phyloP scores from a whole-genome alignment of 2,888 invertebrate genomes.

The Bellardia pandia region DNA sequence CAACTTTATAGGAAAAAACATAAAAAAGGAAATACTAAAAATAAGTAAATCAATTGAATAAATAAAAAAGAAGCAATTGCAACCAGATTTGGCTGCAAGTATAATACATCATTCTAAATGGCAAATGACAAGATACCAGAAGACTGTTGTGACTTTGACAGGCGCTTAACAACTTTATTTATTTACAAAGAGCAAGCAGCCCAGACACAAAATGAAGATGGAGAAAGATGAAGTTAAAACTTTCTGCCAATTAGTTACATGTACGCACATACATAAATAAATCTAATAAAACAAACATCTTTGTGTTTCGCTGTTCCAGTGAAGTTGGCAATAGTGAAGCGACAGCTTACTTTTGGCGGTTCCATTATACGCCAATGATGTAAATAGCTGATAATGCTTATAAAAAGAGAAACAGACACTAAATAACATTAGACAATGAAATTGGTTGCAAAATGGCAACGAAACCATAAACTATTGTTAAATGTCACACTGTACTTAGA shows the following conservation, averaged over 20 bases:
- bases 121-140: conserved; percentile 63
- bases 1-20: background rate
- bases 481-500: conserved; percentile 35
- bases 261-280: conserved; percentile 66
- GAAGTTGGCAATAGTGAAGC: background rate
- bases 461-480: conserved; percentile 57
- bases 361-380: background rate
- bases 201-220: background rate
- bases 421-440: conserved; percentile 56
- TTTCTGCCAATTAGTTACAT: conserved; percentile 70
- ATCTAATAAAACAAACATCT: conserved; percentile 57
- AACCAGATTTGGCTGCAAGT: conserved; percentile 42
- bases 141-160: conserved; percentile 50
- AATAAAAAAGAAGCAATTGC: conserved; percentile 23
- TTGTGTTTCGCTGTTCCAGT: background rate
- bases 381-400: background rate
- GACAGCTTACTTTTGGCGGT: conserved; percentile 27
- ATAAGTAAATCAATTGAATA: conserved; percentile 50
- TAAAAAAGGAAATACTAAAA: conserved; percentile 12
- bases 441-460: conserved; percentile 33
- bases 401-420: background rate
- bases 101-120: conserved; percentile 58
- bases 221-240: conserved; percentile 47
- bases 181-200: conserved; percentile 15
- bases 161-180: conserved; percentile 67